Percentiles rank a stretch among this genome's conserved stretches.
Evolutionary conservation across 2,113 vertebrate species (phyloP).

Genomic region (Hystrix brachyura): DNA sequence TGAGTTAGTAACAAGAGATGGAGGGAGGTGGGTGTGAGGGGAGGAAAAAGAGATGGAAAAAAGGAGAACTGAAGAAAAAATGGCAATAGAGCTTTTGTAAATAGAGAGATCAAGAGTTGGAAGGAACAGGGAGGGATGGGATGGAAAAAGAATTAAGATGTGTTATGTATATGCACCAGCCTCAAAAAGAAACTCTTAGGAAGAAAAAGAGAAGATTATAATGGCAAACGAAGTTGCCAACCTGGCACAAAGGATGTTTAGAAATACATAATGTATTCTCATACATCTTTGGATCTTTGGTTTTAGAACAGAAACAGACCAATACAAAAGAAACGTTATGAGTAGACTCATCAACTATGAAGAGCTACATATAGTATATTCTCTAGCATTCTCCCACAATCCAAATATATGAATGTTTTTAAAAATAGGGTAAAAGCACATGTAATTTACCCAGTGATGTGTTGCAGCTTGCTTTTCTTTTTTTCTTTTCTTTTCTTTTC

Average conservation of each 20-base stretch:
- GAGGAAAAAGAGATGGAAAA: neutral
- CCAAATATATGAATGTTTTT: conserved; percentile 82
- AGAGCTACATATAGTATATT: conserved; percentile 7
- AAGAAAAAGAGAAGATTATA: conserved; percentile 49
- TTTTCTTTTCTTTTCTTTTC: no score
- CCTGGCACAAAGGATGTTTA: conserved; percentile 62
- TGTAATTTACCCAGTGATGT: conserved; percentile 82
- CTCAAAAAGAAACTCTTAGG: conserved; percentile 45
- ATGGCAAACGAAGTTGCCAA: conserved; percentile 73
- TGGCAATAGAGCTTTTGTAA: neutral
- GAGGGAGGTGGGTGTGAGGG: neutral
- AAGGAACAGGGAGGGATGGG: neutral
- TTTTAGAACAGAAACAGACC: neutral
- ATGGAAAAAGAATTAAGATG: neutral
- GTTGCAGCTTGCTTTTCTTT: conserved; percentile 79
- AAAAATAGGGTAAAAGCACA: conserved; percentile 81
- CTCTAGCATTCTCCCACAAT: conserved; percentile 65
- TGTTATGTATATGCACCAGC: neutral
- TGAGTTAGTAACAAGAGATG: neutral
- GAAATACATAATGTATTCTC: conserved; percentile 81
- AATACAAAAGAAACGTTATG: neutral
- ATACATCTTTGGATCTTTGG: neutral
- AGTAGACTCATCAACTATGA: conserved; percentile 27
- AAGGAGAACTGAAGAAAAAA: neutral
- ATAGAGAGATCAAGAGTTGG: neutral